Conservation (phyloP, 1,140 invertebrate species). For the Orius insidiosus region DNA sequence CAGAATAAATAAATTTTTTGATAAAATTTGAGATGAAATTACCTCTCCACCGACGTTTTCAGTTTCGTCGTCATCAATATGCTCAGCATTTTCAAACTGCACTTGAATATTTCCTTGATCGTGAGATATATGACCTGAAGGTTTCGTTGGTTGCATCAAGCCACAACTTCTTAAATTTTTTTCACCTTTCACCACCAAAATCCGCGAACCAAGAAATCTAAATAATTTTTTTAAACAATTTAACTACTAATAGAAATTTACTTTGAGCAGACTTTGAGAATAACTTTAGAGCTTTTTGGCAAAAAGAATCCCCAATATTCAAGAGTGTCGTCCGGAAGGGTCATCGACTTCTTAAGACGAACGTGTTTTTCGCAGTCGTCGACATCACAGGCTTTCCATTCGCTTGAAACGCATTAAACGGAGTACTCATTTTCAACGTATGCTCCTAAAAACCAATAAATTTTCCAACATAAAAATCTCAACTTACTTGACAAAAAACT, state of each 20-base stretch:
- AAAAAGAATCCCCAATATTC: conserved; percentile 83
- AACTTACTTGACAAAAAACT: conserved; percentile 46
- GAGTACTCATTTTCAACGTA: conserved; percentile 54
- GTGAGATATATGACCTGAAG: conserved; percentile 27
- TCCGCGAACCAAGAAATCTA: conserved; percentile 48
- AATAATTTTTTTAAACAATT: conserved; percentile 11
- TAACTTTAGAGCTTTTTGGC: conserved; percentile 52
- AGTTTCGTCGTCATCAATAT: neutral
- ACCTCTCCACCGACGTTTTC: conserved; percentile 6
- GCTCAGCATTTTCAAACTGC: conserved; percentile 34
- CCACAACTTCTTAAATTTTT: conserved; percentile 56
- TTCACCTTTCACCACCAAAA: conserved; percentile 60
- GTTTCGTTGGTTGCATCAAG: conserved; percentile 33
- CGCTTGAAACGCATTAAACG: conserved; percentile 69
- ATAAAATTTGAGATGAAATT: neutral
- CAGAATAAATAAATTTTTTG: too few relatives aligned
- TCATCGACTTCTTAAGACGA: conserved; percentile 60
- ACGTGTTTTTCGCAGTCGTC: conserved; percentile 48
- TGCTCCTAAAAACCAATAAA: conserved; percentile 36
- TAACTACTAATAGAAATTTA: conserved; percentile 24
- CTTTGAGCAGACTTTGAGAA: conserved; percentile 59
- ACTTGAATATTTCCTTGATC: conserved; percentile 48
- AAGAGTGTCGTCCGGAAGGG: conserved; percentile 61
- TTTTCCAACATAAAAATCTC: neutral
- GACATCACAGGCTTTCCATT: conserved; percentile 45